Evolutionary conservation across 1,140 invertebrate genomes (phyloP), one percentile per base, ranked within the genome.

Genomic region (Bombus pascuorum): DNA sequence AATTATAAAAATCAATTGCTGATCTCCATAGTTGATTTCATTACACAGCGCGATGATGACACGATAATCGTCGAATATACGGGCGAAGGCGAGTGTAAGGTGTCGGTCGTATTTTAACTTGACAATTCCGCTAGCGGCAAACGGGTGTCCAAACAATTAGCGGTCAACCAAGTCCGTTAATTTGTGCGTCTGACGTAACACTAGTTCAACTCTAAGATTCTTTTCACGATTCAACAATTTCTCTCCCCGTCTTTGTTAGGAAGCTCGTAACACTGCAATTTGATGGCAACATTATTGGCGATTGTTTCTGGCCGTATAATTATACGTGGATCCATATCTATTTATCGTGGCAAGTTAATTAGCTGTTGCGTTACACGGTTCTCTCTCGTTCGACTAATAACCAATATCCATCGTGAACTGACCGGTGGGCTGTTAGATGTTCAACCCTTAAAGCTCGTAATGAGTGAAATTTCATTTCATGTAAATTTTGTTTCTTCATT

Each of bases 141-240:
- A 44, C 81, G 62, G 65, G 73, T 85, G 82, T 89, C 74, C 82
- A 85, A 87, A 85, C 82, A 87, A 89, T 89, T 87, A 89, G 68
- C 82, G 57, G 15, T 62, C 53, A 71, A 70, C 73, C 71, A n/a
- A 53, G 57, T 10, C 32, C n/a, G 78, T 44, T 86, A 83, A 86
- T 83, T 86, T 77, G 53, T 66, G 6, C 66, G 80, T 42, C 53
- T 57, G 32, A 76, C 37, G 72, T 25, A 62, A 82, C 80, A 28
- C n/a, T 78, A 37, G 73, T 47, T 68, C n/a, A 68, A 81, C 39
- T 57, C 28, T 5, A 10, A 18, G 37, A 70, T 70, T 42, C 59
- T 80, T 71, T 37, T 44, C 32, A 3, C 6, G 15, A 18, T n/a
- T 32, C 18, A 22, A n/a, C 32, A 32, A 62, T 66, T 32, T 68